Evolutionary conservation across 2,113 vertebrate genomes (phyloP), one percentile per base, ranked within the genome.

Genomic region (Mus musculus): DNA sequence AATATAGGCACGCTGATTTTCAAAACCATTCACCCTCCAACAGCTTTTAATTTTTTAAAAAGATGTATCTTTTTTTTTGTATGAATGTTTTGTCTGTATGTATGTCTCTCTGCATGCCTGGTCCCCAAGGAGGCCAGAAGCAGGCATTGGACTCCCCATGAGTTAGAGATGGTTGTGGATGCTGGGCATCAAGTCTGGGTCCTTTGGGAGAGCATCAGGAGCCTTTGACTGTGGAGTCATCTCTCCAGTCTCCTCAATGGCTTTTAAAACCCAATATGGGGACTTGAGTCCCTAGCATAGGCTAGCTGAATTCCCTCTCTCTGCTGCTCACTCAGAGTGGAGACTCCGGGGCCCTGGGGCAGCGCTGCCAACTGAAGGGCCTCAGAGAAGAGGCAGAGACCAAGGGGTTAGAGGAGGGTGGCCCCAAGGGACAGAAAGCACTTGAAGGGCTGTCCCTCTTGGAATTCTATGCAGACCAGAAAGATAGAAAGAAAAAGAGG

Each of bases 401-500:
- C 26, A n/a, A 52, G 10, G 24, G 73, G 13, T 81, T 11, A 75
- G 6, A 3, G 89, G 49, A 7, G 2, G 28, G 11, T 5, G 16
- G 2, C n/a, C 59, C 30, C 42, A 3, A 11, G 22, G 30, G 54
- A 54, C 69, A n/a, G 39, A 9, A 46, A 67, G 69, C 1, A 5
- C 42, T 75, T 19, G 46, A 14, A 5, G 49, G 49, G 26, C 2
- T 9, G 2, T 12, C 16, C 33, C 61, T 71, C 13, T 2, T 24
- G 69, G 54, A 46, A 33, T 30, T 8, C 67, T 36, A 13, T 1
- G 5, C 36, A 42, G 78, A 63, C 42, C 24, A n/a, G 89, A 90
- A 54, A 75, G 82, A 92, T 46, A 78, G 86, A 33, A 80, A 90
- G 91, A 63, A 46, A n/a, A 77, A 65, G 82, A 86, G 93, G 75